Percentiles rank a stretch among this genome's conserved stretches.
phyloP scores from a whole-genome alignment of 2,797 vertebrate genomes.

The Rhabdomys pumilio region DNA sequence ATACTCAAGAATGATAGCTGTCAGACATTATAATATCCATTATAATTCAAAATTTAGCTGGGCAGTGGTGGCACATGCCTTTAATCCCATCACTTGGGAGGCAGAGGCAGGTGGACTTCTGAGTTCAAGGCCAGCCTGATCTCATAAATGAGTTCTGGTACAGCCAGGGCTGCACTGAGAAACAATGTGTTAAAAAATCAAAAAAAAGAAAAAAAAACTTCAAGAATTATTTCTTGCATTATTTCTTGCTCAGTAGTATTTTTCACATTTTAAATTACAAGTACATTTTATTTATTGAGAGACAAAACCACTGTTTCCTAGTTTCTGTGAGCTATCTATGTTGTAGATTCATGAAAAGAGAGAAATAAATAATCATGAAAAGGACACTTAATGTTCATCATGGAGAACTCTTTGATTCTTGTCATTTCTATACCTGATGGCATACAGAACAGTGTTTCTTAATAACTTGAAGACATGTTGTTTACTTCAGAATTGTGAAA shows the following conservation, averaged over 20 bases:
- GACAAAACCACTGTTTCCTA: background rate
- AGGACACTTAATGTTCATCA: background rate
- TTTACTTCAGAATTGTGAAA: background rate
- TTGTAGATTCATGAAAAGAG: conserved; percentile 33
- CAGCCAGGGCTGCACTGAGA: no score
- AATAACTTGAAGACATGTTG: background rate
- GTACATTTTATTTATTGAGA: background rate
- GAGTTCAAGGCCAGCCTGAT: no score
- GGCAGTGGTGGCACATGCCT: no score
- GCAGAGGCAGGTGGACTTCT: no score
- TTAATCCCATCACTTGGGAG: no score
- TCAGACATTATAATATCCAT: background rate
- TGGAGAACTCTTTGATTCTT: background rate
- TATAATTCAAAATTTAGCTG: background rate
- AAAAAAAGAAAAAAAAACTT: background rate
- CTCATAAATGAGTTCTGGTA: no score
- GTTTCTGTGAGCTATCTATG: background rate
- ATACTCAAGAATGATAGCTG: background rate
- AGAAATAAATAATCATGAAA: background rate
- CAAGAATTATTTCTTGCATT: background rate
- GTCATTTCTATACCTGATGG: background rate
- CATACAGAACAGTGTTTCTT: background rate
- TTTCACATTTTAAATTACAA: conserved; percentile 47
- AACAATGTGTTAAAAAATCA: no score
- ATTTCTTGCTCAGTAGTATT: background rate